Evolutionary conservation across 2,888 invertebrate species (phyloP).

Genomic region (Tachina lurida): DNA sequence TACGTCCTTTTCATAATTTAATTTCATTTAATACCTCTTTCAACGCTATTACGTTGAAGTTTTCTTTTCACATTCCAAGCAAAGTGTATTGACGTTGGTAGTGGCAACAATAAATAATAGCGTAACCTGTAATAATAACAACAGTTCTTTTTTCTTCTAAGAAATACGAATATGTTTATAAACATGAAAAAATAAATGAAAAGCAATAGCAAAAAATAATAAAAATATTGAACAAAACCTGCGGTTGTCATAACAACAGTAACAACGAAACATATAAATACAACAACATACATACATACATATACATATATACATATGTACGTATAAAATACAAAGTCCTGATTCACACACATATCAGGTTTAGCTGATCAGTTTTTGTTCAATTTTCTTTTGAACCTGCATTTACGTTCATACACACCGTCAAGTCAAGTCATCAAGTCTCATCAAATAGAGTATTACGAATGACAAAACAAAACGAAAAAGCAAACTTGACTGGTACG

Average conservation of each 20-base stretch:
- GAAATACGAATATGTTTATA: background rate
- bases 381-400: too few relatives aligned
- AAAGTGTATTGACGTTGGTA: background rate
- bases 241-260: constrained; percentile 24
- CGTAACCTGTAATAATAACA: background rate
- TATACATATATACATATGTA: too few relatives aligned
- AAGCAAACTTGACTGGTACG: too few relatives aligned
- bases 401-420: too few relatives aligned
- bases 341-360: too few relatives aligned
- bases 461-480: too few relatives aligned
- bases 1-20: background rate
- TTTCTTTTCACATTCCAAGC: background rate
- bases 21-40: background rate
- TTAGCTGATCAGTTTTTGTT: too few relatives aligned
- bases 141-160: background rate
- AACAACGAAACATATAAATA: constrained; percentile 1
- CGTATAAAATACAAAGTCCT: too few relatives aligned
- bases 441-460: too few relatives aligned
- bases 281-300: background rate
- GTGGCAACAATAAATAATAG: constrained; percentile 4
- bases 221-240: constrained; percentile 1
- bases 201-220: background rate
- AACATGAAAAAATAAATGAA: background rate
- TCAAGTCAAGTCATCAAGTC: too few relatives aligned
- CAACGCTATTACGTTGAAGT: background rate